Base-by-base conservation (phyloP, 2,888 invertebrate genomes). In the Ectemnius cavifrons region DNA sequence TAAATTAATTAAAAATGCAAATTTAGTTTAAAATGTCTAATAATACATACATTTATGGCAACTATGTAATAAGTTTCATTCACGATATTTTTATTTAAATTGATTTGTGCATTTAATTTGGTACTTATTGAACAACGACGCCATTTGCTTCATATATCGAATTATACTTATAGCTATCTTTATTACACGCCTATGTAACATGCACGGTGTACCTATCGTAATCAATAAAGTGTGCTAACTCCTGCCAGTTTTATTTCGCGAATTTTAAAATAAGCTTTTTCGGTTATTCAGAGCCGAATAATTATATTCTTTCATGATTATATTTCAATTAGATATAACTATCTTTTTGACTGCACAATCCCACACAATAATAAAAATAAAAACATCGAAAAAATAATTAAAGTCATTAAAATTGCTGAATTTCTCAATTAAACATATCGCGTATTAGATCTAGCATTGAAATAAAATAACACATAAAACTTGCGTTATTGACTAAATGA, bases 171-270 rank as follows among this genome's bases (percentile, higher is more conserved):
- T 82, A 75, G 71, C 72, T 69, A 69, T 73, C 66, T 68, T 67
- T 57, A 67, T 73, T 73, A 52, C 52, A 52, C 47, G n/a, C 16
- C 14, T 52, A 71, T 72, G 70, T 76, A 73, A 67, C 71, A 37
- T 64, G 71, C 68, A 72, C 52, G 61, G 71, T 77, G 78, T 80
- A 77, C 81, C 83, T 80, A 80, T 83, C 85, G 88, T 84, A 90
- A 91, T 91, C 91, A 89, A 90, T 91, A 91, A 90, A 90, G 89
- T 89, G 89, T 89, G 90, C 90, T 90, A 90, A 91, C 90, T 90
- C 89, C 90, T 89, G 87, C 87, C 88, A 88, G 88, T 88, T 87
- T 88, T 85, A 82, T 84, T 80, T 79, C 64, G 73, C 70, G 74
- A 8, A 37, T 37, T 80, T 80, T 73, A 82, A 79, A 87, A 86